Base-by-base conservation (phyloP, 35 echinoderm and acorn worm genomes). In the Lytechinus variegatus region DNA sequence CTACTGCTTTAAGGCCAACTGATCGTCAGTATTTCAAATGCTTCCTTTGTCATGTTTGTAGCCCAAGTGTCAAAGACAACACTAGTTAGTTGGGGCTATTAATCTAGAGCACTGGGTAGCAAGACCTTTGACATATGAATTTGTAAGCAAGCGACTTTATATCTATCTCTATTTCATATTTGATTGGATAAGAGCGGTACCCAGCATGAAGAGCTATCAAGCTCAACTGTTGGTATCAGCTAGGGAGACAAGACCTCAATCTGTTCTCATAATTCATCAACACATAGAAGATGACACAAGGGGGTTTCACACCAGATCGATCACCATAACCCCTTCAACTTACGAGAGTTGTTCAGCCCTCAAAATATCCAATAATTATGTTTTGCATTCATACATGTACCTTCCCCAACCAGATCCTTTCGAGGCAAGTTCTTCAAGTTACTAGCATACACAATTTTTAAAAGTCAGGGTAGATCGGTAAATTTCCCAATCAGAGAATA, bases 241-340 rank as follows among this genome's bases (percentile, higher is more conserved):
- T 19, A 24, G 66, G 66, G 66, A 79, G 66, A 79, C 66, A 79
- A 79, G 66, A 79, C 12, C 14, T 79, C 66, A 79, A 79, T 79
- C 66, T 79, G 66, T 79, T 79, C 66, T 79, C 66, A 79, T 79
- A 79, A 79, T 79, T 79, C 66, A 79, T 79, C 66, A 79, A 79
- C 66, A 79, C 66, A 79, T 16, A 6, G 14, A 79, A 79, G 0
- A 79, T 7, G 19, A 79, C 66, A 58, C 0, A 9, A 58, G 56
- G 56, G 8, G 56, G 33, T 44, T 44, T 44, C 33, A 44, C 33
- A 44, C 33, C 33, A 44, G 33, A 44, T 44, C 33, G 33, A 44
- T 44, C 33, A 44, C 33, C 33, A 44, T 44, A 44, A 44, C 33
- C 33, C 33, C 33, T 44, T 44, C 33, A 44, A 44, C 33, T 44